Evolutionary conservation across 2,888 invertebrate species (phyloP), one percentile per base, ranked within the genome.

Genomic region (Dendrolimus houi): DNA sequence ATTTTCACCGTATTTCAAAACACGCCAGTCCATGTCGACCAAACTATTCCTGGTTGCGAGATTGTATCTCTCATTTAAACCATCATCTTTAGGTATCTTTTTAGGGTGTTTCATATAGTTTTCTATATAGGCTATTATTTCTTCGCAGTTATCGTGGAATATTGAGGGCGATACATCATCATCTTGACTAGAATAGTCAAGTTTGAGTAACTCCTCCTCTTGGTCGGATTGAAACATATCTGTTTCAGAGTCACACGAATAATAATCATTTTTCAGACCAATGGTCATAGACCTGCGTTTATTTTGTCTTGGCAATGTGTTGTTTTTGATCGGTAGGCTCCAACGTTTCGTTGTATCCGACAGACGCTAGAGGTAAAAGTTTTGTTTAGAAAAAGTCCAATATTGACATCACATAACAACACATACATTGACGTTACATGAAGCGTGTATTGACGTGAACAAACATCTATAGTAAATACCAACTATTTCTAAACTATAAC

Each of bases 161-260:
- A 89, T 79, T 52, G 85, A 81, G 1, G 89, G 86, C 3, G 89
- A 89, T 13, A 90, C 79, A 64, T 92, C 93, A 64, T 93, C 92
- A 64, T 93, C 93, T 73, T 93, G 93, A 66, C 93, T 92, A 68
- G 93, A 93, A 79, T 93, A 94, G 85, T 94, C 94, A 68, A 95
- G 93, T 70, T 94, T 93, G 71, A 95, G 88, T 55, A 95, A 90
- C 83, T 95, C 95, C 66, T 95, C 95, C 75, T 95, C 95, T 83
- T 95, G 95, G 78, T 95, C 95, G 17, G 95, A 95, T 77, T 94
- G 93, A 90, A 94, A 94, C 91, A 95, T 92, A 77, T 95, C 95
- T 55, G 94, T 94, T 80, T 95, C 94, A 42, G 94, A 94, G 80
- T 94, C 94, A 64, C 87, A 86, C 0, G 87, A 85, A 64, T 85